Conservation (phyloP, 2,797 vertebrate genomes). For the Cossypha caffra region DNA sequence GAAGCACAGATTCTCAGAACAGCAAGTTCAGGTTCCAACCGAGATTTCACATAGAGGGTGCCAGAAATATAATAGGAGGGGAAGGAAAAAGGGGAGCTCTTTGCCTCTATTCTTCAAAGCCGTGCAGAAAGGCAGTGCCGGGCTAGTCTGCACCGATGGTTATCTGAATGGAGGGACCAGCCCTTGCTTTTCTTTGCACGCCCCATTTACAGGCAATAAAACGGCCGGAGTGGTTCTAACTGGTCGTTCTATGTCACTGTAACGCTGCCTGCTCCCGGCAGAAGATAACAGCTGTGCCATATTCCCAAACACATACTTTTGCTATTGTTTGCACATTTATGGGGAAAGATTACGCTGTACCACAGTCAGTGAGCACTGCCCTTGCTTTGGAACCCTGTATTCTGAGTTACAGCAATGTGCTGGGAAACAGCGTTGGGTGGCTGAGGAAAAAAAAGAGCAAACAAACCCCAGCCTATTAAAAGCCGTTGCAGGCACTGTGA, state of each 20-base stretch:
- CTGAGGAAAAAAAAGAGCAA: conserved; percentile 1
- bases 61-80: conserved; percentile 14
- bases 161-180: conserved; percentile 1
- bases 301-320: conserved; percentile 60
- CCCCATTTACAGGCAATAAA: conserved; percentile 21
- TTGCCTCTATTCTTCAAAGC: conserved; percentile 35
- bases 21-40: conserved; percentile 35
- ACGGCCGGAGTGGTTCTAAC: conserved; percentile 35
- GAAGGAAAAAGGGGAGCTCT: background rate
- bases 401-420: background rate
- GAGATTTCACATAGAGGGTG: conserved; percentile 20
- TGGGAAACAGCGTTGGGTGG: conserved; percentile 17
- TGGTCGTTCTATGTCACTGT: conserved; percentile 9
- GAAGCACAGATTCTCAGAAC: conserved; percentile 51
- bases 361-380: background rate
- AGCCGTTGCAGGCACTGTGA: conserved; percentile 17
- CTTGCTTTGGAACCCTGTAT: conserved; percentile 30
- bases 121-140: background rate
- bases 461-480: conserved; percentile 10
- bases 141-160: background rate
- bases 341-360: conserved; percentile 10
- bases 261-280: conserved; percentile 36
- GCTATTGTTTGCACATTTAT: conserved; percentile 62
- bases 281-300: conserved; percentile 61
- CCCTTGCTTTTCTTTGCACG: conserved; percentile 1